Percentiles rank a stretch among this genome's conserved stretches.
phyloP scores from a whole-genome alignment of 1,140 invertebrate species.

The Tetragonula clypearis region DNA sequence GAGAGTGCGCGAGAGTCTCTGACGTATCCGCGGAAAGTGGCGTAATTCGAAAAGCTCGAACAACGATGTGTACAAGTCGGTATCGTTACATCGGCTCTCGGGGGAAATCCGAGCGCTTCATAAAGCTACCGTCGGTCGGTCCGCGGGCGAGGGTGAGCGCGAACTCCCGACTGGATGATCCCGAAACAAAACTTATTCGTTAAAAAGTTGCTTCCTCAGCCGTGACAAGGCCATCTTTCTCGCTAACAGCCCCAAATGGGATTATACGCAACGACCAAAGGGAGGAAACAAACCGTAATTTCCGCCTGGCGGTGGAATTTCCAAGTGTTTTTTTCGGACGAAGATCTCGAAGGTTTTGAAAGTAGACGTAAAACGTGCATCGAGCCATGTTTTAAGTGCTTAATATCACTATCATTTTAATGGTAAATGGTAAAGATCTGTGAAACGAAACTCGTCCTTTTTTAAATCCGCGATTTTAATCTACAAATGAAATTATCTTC shows the following conservation, averaged over 20 bases:
- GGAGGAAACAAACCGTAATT: background rate
- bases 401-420: no score
- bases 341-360: no score
- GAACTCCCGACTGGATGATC: conserved; percentile 1
- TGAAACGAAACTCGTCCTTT: no score
- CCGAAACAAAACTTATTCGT: conserved; percentile 30
- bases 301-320: background rate
- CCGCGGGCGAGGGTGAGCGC: background rate
- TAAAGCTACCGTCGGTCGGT: conserved; percentile 32
- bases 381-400: no score
- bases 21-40: background rate
- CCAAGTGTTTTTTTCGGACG: background rate
- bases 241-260: conserved; percentile 30
- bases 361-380: no score
- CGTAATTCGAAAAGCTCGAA: conserved; percentile 44
- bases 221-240: background rate
- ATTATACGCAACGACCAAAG: background rate
- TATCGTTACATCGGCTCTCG: conserved; percentile 24
- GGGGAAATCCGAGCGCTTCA: conserved; percentile 51
- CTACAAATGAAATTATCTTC: no score
- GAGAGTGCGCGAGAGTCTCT: conserved; percentile 11
- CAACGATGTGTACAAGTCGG: conserved; percentile 14
- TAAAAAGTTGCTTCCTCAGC: conserved; percentile 25
- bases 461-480: no score
- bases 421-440: no score